Base-by-base conservation (phyloP, 2,113 vertebrate genomes). In the Otolemur garnettii region DNA sequence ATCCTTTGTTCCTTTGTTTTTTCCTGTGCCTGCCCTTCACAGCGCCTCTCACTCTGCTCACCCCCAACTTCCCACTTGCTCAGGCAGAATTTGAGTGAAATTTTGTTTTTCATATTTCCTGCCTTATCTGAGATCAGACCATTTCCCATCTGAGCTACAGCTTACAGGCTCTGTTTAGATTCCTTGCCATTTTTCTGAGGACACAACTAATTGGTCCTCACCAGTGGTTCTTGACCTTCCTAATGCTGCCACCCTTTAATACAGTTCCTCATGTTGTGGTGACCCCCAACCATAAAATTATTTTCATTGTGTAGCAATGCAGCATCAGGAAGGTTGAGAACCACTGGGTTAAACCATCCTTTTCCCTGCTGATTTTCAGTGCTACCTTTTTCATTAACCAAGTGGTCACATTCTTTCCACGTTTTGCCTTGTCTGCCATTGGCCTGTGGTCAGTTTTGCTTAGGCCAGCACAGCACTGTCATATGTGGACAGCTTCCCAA, bases 401-500 rank as follows among this genome's bases (percentile, higher is more conserved):
- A 21, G 83, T 0, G 9, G 26, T 17, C 30, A 7, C 4, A 2
- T 0, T 66, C 45, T 64, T 71, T 59, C 75, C 4, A 19, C 9
- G 45, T 53, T 71, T 62, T 74, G 26, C 66, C 72, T 82, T 71
- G 45, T 66, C 69, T 66, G 21, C 28, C 35, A 1, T 2, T 24
- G 77, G 55, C 38, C 55, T 33, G 33, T 21, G 7, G 4, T 9
- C 45, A 30, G 19, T 24, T 7, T 26, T 81, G n/a, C n/a, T 92
- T 57, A 3, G 1, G 45, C 30, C 35, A 22, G 0, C 2, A 26
- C 24, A 7, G 4, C 13, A 1, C 30, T 35, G 9, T 18, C 57
- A 14, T 17, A 17, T 2, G 38, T 53, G 1, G 5, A 3, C 0
- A 30, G 35, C 22, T n/a, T 64, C 78, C 28, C 0, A 2, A 3